phyloP scores from a whole-genome alignment of 1,140 invertebrate species.

The Drosophila aff. region DNA sequence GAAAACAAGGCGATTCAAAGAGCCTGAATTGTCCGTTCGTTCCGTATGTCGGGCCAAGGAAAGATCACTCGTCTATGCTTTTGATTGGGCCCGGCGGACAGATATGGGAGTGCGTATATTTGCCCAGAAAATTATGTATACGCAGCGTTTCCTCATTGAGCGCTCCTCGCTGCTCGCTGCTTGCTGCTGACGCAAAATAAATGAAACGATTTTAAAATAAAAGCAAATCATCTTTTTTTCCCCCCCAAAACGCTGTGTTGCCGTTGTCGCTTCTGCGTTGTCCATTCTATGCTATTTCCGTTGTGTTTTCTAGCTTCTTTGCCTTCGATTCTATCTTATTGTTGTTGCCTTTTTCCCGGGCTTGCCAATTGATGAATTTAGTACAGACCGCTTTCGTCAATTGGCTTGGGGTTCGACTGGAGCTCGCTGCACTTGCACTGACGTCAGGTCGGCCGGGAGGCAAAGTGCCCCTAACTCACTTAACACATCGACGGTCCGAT shows the following conservation, averaged over 20 bases:
- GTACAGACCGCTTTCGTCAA: constrained; percentile 58
- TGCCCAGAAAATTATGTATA: constrained; percentile 48
- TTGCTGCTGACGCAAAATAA: constrained; percentile 68
- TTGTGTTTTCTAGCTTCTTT: constrained; percentile 39
- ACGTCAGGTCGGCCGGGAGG: constrained; percentile 56
- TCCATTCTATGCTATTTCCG: constrained; percentile 68
- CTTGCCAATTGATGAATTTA: constrained; percentile 62
- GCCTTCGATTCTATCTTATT: constrained; percentile 1
- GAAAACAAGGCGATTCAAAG: constrained; percentile 10
- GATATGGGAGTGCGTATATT: constrained; percentile 38
- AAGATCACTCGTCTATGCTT: constrained; percentile 36
- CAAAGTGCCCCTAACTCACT: constrained; percentile 50
- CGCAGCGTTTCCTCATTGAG: constrained; percentile 57
- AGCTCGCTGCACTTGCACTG: constrained; percentile 59
- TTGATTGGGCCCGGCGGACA: constrained; percentile 28
- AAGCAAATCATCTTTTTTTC: constrained; percentile 63
- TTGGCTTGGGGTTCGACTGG: constrained; percentile 55
- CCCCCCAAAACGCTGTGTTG: background rate
- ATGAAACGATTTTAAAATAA: constrained; percentile 75
- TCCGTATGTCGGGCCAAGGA: constrained; percentile 11
- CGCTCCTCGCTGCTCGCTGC: constrained; percentile 16
- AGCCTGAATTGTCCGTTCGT: background rate
- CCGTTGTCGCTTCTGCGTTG: constrained; percentile 50
- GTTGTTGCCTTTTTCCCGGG: constrained; percentile 4
- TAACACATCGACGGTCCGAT: constrained; percentile 54